Base-by-base conservation (phyloP, 2,888 invertebrate species). In the Melinaea marsaeus region DNA sequence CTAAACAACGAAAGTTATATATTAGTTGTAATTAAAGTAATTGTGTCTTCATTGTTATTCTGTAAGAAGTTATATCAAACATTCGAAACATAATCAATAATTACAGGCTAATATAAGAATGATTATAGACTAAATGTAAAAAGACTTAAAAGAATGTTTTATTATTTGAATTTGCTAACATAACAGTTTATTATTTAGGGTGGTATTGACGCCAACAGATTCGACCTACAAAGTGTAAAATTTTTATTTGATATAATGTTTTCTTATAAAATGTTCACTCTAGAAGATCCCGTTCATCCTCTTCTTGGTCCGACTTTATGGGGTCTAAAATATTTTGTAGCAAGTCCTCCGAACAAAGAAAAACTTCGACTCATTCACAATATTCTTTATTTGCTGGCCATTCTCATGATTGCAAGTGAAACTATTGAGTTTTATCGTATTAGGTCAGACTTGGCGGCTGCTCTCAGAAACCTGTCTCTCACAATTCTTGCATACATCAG, bases 401-500 rank as follows among this genome's bases (percentile, higher is more conserved):
- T 78, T 1, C 33, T 85, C 2, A 85, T 85, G 58, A 81, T 87
- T 2, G 2, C 86, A 3, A 79, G 79, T n/a, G 84, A 88, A 69
- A 86, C 83, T 58, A 57, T 85, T 2, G 88, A 88, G 64, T 78
- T 89, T 2, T 88, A 83, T 83, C 57, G 77, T 0, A 80, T 86
- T 13, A 78, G 80, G 65, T 71, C 74, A 0, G 73, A 87, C 37
- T 58, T 85, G 2, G 79, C 84, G 56, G 56, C 78, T 67, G 88
- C 86, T 3, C 61, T 88, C 47, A 72, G 81, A 22, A 89, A 89
- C 62, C 71, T 89, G 0, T 88, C 89, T 0, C 73, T 83, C 0
- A 80, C 84, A 0, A 85, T 88, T 84, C 73, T 88, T 0, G 87
- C 86, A 59, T 77, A 82, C 0, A 76, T 87, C 2, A 87, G 87